Evolutionary conservation across 2,113 vertebrate genomes (phyloP), one percentile per base, ranked within the genome.

Genomic region (Patagioenas fasciata): DNA sequence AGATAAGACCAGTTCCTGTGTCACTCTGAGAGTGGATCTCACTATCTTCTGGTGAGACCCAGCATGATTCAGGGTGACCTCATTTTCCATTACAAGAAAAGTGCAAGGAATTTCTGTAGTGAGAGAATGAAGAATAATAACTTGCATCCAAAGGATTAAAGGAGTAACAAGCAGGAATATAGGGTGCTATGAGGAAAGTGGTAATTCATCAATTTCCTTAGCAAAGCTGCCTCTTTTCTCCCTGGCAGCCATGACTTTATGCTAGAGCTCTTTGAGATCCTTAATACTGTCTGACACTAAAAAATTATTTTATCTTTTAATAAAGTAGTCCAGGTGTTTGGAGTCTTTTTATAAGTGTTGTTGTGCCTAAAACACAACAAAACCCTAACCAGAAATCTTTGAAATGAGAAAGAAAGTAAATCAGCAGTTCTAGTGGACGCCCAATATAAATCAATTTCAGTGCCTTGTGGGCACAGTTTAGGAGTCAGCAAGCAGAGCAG

Each of bases 401-500:
- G 38, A 42, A 28, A 36, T 58, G 17, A 77, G 28, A 70, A 70
- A 81, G 31, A 5, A 81, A 87, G 18, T 20, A 71, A n/a, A 40
- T 58, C 54, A 72, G 38, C 44, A 65, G 8, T 47, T 79, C 48
- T 36, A 50, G 32, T 11, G 21, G 31, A 36, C 25, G 36, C 15
- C 2, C 17, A 15, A 36, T 65, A 88, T 38, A 51, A 79, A 72
- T 40, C 26, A 20, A 34, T 0, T 3, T 18, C 0, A 0, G 31
- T 58, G 50, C 20, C 34, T 69, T 0, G 0, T 61, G 38, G 66
- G 16, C 44, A 77, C 29, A 13, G n/a, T 42, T 82, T 23, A 56
- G 15, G 62, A 72, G 79, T 15, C 58, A 61, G 71, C 34, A 79
- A 57, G 6, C 14, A 82, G 44, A 75, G 32, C 14, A 34, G 50